Evolutionary conservation across 2,113 vertebrate species (phyloP), one percentile per base, ranked within the genome.

Genomic region (Coracopsis vasa): DNA sequence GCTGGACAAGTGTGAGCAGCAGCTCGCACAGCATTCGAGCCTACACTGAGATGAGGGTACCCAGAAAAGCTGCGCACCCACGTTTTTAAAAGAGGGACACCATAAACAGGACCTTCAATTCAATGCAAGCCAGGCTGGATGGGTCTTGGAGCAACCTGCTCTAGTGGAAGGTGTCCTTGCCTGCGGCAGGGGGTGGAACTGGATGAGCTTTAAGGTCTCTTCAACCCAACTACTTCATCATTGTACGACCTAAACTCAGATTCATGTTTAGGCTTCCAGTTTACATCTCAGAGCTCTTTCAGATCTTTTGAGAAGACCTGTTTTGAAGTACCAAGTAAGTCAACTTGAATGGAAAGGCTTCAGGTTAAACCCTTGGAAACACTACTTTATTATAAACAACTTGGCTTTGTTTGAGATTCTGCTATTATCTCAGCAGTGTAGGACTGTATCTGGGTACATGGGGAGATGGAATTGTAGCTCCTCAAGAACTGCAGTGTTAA

Each of bases 371-470:
- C 6, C 20, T 4, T 35, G 44, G n/a, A 66, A 86, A n/a, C 8
- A 12, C 0, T 0, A 11, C 11, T 27, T 66, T 7, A 10, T 5
- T 31, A 3, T 3, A 29, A 84, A 62, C 11, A 65, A 18, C 15
- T 8, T 25, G 73, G 66, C 16, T 82, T 29, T 54, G 31, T 4
- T 51, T 2, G 0, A 18, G n/a, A n/a, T 17, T 21, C 88, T 47
- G 50, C 74, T 10, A 1, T 27, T 69, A 50, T n/a, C 71, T 53
- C 72, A 50, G 25, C 47, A 75, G 35, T 1, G 18, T 1, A 65
- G 39, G 41, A 20, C 8, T 62, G 45, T 21, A 58, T 23, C 56
- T 58, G 21, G 33, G 33, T 35, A 35, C 56, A n/a, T 7, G 20
- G 56, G 13, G 16, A 80, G 54, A 29, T 7, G n/a, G 56, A 67